A percentile compares a stretch with the other conserved stretches of the same genome.
phyloP scores from a whole-genome alignment of 2,797 vertebrate species.

The Acomys russatus region DNA sequence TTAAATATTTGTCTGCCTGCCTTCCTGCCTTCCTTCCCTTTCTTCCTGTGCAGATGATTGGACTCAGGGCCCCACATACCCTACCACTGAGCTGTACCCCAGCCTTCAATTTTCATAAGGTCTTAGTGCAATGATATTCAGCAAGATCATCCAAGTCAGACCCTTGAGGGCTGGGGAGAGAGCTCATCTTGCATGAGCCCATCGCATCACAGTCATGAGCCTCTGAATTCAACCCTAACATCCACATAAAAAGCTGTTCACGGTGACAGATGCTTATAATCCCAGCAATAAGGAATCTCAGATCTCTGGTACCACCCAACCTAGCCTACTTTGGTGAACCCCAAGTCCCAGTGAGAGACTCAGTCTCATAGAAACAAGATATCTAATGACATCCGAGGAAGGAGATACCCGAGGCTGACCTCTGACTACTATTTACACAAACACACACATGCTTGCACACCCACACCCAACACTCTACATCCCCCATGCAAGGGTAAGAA shows the following conservation, averaged over 20 bases:
- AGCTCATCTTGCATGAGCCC: not conserved
- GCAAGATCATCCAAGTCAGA: not conserved
- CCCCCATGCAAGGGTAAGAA: slow-evolving; percentile 23
- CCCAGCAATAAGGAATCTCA: not conserved
- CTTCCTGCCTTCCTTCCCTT: no score
- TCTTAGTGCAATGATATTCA: no score
- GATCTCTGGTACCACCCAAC: not conserved
- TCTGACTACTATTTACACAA: not conserved
- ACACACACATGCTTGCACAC: not conserved
- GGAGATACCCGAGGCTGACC: not conserved
- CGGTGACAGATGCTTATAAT: not conserved
- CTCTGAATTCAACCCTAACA: not conserved
- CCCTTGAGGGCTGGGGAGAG: not conserved
- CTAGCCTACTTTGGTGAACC: not conserved
- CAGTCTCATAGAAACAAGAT: not conserved
- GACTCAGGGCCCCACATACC: not conserved
- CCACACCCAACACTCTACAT: not conserved
- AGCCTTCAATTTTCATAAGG: not conserved
- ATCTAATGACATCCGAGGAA: not conserved
- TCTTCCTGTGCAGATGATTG: not conserved
- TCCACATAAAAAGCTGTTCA: not conserved
- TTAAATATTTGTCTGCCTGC: not conserved
- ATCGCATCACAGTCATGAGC: not conserved
- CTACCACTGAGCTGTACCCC: not conserved
- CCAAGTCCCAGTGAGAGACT: not conserved